Base-by-base conservation (phyloP, 2,113 vertebrate genomes). In the Crotalus tigris region DNA sequence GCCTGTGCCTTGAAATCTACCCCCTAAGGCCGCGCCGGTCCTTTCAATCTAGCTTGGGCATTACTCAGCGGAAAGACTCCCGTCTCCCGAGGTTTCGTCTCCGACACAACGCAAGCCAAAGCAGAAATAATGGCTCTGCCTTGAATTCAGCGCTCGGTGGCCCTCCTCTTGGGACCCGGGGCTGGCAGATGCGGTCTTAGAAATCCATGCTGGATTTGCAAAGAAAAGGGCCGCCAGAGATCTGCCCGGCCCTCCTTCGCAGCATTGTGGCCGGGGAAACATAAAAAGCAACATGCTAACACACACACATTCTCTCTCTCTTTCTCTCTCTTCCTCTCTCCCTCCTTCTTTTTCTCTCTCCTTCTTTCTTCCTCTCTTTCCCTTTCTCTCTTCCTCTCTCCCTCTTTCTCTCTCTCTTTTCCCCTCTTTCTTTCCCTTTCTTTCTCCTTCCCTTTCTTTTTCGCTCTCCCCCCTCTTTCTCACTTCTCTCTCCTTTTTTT, bases 21-120 rank as follows among this genome's bases (percentile, higher is more conserved):
- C 87, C 96, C 97, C 97, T 97, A 97, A 97, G 98, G 98, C 97
- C 97, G 98, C 97, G 98, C 97, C 96, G 97, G 98, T 95, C 97
- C 97, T 98, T 98, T 97, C 98, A 97, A 96, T 97, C 96, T 96
- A 97, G 97, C 97, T 97, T 97, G 97, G 98, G 95, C 97, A 97
- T 97, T 97, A 97, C 97, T 97, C 96, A 95, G 97, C 97, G 97
- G 97, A 97, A 97, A 97, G 97, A 96, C 97, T 95, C 96, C 92
- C 96, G 97, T 95, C 97, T 98, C 98, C 98, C 98, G 87, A 98
- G 97, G 97, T 97, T 97, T 97, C 96, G 8, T 96, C 97, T 95
- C 95, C 96, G 96, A 97, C 96, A 95, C 96, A 97, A 91, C 97
- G 96, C 59, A 94, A 95, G 97, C 95, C 96, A 93, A 97, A 96